These are phyloP conservation scores for Pardosa pseudoannulata DNA, from an alignment of 2,888 invertebrate species.

Conservation along the genomic window DNA sequence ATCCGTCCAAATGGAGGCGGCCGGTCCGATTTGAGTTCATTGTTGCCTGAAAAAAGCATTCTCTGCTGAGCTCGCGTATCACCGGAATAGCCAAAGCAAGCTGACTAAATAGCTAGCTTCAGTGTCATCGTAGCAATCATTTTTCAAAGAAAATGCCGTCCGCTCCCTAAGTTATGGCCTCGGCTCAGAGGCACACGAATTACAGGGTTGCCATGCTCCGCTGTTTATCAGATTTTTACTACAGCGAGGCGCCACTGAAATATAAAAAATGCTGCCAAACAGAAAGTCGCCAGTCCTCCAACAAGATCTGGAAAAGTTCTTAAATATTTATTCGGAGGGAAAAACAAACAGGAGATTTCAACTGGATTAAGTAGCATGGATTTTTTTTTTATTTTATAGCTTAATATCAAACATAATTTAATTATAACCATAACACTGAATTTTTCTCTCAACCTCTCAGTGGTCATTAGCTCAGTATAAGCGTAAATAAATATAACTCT, in stretches of 20 bases:
- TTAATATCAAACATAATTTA: no score
- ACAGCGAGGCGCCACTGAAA: neutral
- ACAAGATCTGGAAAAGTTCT: neutral
- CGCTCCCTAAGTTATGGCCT: slow-evolving; percentile 58
- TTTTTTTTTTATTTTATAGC: no score
- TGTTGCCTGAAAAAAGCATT: slow-evolving; percentile 59
- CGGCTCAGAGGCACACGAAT: slow-evolving; percentile 34
- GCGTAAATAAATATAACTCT: no score
- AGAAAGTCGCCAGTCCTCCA: neutral
- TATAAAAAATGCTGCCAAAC: no score
- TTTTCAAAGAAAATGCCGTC: slow-evolving; percentile 66
- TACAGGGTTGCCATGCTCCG: slow-evolving; percentile 13
- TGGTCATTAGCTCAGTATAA: no score
- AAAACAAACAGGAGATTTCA: no score
- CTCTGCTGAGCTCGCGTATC: slow-evolving; percentile 54
- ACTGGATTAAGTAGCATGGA: no score
- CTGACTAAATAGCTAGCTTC: slow-evolving; percentile 57
- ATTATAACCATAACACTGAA: no score
- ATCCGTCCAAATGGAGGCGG: slow-evolving; percentile 27
- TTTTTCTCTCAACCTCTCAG: no score
- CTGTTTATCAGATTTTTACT: slow-evolving; percentile 1
- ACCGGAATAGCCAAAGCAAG: slow-evolving; percentile 62
- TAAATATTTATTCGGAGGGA: no score
- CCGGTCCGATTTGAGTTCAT: slow-evolving; percentile 34
- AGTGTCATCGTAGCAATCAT: slow-evolving; percentile 68